phyloP scores from a whole-genome alignment of 2,797 vertebrate species.

The Falco novaeseelandiae region DNA sequence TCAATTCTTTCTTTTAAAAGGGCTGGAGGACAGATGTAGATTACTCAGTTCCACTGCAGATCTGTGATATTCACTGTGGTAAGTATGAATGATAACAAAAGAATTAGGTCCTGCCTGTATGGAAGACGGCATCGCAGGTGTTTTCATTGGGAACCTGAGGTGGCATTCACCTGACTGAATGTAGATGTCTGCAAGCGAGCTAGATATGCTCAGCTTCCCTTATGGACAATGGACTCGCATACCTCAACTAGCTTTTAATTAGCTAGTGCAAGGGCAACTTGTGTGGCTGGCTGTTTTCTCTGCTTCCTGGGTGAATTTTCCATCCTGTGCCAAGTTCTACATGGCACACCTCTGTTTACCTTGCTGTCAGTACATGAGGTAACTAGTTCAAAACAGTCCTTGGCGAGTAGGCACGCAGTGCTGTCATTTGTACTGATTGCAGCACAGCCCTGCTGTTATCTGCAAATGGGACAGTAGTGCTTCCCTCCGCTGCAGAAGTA shows the following conservation, averaged over 20 bases:
- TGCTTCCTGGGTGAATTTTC: neutral
- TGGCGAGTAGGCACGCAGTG: neutral
- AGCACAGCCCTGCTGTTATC: neutral
- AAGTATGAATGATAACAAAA: conserved; percentile 30
- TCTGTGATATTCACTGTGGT: conserved; percentile 72
- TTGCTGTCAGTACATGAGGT: neutral
- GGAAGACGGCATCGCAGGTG: neutral
- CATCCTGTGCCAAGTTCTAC: neutral
- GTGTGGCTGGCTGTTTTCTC: neutral
- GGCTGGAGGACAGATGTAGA: conserved; percentile 74
- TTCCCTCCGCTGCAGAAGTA: neutral
- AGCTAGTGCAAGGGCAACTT: neutral
- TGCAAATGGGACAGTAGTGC: neutral
- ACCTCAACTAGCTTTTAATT: neutral
- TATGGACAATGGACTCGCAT: neutral
- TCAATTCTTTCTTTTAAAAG: conserved; percentile 62
- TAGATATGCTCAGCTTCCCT: neutral
- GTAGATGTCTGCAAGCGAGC: neutral
- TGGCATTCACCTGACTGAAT: neutral
- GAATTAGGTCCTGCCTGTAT: neutral
- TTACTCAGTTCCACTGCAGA: conserved; percentile 73
- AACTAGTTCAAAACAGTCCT: neutral
- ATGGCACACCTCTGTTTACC: neutral
- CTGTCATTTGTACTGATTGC: neutral
- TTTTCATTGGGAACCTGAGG: neutral